Evolutionary conservation across 30 jellyfish, hydroid and myxozoan genomes (phyloP), one percentile per base, ranked within the genome.

Genomic region (Turritopsis rubra): DNA sequence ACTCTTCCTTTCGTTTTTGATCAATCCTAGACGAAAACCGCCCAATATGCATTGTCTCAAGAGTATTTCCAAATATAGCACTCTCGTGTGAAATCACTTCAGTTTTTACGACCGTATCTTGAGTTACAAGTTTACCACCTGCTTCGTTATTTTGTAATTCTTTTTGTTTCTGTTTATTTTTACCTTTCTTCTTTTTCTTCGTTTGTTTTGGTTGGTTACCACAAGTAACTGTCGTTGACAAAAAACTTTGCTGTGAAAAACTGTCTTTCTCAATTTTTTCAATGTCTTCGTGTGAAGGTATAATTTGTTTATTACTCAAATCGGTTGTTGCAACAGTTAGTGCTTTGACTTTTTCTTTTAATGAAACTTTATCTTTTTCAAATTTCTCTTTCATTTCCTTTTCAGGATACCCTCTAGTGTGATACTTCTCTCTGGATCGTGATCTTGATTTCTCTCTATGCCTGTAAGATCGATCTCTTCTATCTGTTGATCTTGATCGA

Each of bases 1-100:
- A 54, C 20, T 19, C 19, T 1, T 80, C 87, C 28, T 80, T 80
- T 52, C 84, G 65, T n/a, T 80, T 68, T 23, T 66, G 41, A n/a
- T 52, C 54, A 13, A 80, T 52, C 66, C 84, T 54, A 0, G 87
- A 80, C 25, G 79, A 26, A 80, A 80, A 80, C 54, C 65, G 22
- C 0, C 84, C 84, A 20, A 80, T 53, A 53, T 80, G 87, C 87
- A 80, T 80, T 17, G 87, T 80, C 25, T 80, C 87, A 52, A 52
- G 7, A 21, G 87, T 31, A 66, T 66, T 80, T 1, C 87, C 87
- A 52, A 80, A 80, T 52, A 80, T 80, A 80, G 87, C 87, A 80
- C 76, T 80, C 26, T 80, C 87, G n/a, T 80, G 87, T 21, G 87
- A 80, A 22, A 80, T 80, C 60, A 41, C 5, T 3, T 41, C 60